Conservation (phyloP, 2,113 vertebrate genomes). For the Eulacestoma nigropectus region DNA sequence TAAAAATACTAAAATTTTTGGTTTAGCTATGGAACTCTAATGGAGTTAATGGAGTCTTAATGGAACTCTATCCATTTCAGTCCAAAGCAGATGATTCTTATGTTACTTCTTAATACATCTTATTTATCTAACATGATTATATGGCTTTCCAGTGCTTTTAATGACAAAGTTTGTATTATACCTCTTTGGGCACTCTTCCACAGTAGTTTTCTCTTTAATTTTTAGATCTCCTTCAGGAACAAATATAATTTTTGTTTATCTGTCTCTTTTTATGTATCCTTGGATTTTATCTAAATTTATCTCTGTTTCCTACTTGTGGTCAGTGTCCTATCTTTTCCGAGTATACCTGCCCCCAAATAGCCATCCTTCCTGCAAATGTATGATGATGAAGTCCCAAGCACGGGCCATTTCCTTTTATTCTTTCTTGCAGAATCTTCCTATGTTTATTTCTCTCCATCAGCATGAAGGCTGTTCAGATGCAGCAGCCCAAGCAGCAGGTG, state of each 20-base stretch:
- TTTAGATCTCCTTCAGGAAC: neutral
- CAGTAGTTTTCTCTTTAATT: neutral
- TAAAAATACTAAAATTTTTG: neutral
- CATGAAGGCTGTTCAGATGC: accelerated
- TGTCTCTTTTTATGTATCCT: neutral
- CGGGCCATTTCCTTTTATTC: neutral
- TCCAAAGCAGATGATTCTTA: neutral
- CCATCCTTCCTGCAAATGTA: neutral
- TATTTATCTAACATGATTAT: neutral
- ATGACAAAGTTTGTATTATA: neutral
- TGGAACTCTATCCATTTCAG: neutral
- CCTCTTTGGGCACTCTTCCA: neutral
- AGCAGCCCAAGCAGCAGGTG: neutral
- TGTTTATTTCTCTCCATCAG: neutral
- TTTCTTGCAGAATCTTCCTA: neutral
- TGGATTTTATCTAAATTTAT: neutral
- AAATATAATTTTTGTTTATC: neutral
- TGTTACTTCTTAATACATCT: neutral
- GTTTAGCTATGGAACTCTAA: neutral
- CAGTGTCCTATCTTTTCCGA: neutral
- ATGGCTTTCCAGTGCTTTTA: neutral
- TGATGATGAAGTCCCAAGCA: neutral
- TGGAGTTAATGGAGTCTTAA: too few species aligned
- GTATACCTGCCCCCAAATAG: neutral
- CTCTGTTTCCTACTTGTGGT: neutral